These are phyloP conservation scores for Melanotus villosus DNA, from an alignment of 2,888 invertebrate species.

Conservation along the genomic window DNA sequence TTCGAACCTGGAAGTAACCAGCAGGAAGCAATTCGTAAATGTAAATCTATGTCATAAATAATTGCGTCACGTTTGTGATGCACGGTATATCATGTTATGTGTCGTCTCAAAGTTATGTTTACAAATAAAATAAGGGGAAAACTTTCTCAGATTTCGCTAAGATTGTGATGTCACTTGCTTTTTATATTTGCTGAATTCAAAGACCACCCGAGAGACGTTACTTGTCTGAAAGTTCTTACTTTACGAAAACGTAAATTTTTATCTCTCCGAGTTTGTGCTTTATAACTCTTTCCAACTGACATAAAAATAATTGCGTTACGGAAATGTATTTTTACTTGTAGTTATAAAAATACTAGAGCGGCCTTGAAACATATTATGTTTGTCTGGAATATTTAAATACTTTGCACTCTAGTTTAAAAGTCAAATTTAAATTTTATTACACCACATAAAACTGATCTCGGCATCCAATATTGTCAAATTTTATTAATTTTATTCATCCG, in stretches of 20 bases:
- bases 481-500: slow-evolving; percentile 43
- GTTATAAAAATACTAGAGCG: slow-evolving; percentile 5
- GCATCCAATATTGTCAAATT: slow-evolving; percentile 41
- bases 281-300: slow-evolving; percentile 27
- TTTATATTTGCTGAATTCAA: slow-evolving; percentile 48
- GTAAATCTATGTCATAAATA: slow-evolving; percentile 58
- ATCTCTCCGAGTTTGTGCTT: slow-evolving; percentile 29
- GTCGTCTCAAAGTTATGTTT: slow-evolving; percentile 55
- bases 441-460: slow-evolving; percentile 21
- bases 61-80: slow-evolving; percentile 61
- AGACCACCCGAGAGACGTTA: slow-evolving; percentile 41
- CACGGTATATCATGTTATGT: slow-evolving; percentile 60
- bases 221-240: slow-evolving; percentile 42
- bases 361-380: too few relatives aligned
- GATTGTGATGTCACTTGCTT: slow-evolving; percentile 60
- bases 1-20: not conserved
- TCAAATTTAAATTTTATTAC: slow-evolving; percentile 14
- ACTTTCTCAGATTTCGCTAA: slow-evolving; percentile 59
- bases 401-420: too few relatives aligned
- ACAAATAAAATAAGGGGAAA: slow-evolving; percentile 61
- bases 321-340: slow-evolving; percentile 10
- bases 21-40: slow-evolving; percentile 21
- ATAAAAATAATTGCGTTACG: slow-evolving; percentile 26
- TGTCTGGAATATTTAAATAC: too few relatives aligned
- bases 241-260: slow-evolving; percentile 32